Percentiles rank a stretch among this genome's conserved stretches.
Conservation (phyloP, 2,113 vertebrate species). For the Semnopithecus entellus region DNA sequence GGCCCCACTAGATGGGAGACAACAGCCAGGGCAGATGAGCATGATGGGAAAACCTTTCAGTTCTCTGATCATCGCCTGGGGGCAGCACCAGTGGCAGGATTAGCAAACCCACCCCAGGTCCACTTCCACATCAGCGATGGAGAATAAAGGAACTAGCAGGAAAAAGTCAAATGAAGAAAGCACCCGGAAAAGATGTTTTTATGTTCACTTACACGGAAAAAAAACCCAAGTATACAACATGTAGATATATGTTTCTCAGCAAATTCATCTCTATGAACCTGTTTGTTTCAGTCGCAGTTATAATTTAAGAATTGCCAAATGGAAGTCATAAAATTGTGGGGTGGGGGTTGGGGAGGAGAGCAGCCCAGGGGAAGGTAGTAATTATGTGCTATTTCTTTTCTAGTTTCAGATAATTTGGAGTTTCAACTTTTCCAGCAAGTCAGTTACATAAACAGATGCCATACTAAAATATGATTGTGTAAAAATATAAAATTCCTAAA, state of each 20-base stretch:
- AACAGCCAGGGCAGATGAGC: background rate
- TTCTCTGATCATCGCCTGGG: background rate
- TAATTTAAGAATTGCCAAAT: slow-evolving; percentile 56
- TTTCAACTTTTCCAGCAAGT: slow-evolving; percentile 70
- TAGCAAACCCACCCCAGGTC: background rate
- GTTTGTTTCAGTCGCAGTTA: slow-evolving; percentile 42
- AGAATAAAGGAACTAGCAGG: background rate
- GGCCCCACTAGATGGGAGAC: background rate
- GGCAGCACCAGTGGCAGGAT: background rate
- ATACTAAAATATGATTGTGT: slow-evolving; percentile 63
- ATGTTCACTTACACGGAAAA: slow-evolving; percentile 70
- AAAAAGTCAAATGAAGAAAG: slow-evolving; percentile 38
- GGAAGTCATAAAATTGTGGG: background rate
- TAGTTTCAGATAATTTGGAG: slow-evolving; percentile 64
- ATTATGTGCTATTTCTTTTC: slow-evolving; percentile 22
- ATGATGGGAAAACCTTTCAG: slow-evolving; percentile 23
- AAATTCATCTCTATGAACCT: slow-evolving; percentile 50
- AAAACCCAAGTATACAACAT: slow-evolving; percentile 69
- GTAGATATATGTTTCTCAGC: slow-evolving; percentile 45
- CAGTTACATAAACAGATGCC: slow-evolving; percentile 67
- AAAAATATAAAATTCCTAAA: slow-evolving; percentile 68
- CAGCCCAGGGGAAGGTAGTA: background rate
- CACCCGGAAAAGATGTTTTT: slow-evolving; percentile 73
- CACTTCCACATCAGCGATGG: background rate
- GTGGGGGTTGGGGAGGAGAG: background rate